Evolutionary conservation across 2,113 vertebrate genomes (phyloP).

Genomic region (Oxygymnocypris stewartii): DNA sequence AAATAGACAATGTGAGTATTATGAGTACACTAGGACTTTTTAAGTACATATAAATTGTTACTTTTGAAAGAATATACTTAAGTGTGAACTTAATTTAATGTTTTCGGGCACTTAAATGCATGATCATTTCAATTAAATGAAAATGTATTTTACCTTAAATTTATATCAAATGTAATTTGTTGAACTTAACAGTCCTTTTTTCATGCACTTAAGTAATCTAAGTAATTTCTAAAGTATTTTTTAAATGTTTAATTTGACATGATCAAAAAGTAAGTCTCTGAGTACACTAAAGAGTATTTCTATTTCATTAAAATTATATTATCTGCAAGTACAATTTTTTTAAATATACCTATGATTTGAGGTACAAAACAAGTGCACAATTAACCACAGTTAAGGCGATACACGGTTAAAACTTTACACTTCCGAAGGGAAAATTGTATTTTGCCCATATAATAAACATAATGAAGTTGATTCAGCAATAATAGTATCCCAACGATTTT

Average conservation of each 20-base stretch:
- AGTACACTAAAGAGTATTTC: background rate
- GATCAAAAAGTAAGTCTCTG: too few relatives aligned
- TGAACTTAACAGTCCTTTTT: too few relatives aligned
- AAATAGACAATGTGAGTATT: conserved; percentile 80
- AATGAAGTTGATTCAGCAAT: background rate
- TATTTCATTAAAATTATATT: background rate
- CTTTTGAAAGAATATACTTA: too few relatives aligned
- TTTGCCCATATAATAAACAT: background rate
- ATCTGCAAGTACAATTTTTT: background rate
- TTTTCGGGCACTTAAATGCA: too few relatives aligned
- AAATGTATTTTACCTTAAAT: background rate
- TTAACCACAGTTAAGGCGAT: background rate
- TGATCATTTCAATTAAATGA: background rate
- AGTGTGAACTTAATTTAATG: too few relatives aligned
- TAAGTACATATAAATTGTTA: background rate
- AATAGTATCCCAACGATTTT: background rate
- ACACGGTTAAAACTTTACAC: background rate
- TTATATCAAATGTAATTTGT: too few relatives aligned
- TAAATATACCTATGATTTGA: background rate
- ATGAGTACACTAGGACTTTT: background rate
- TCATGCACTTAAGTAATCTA: too few relatives aligned
- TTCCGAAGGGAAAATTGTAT: background rate
- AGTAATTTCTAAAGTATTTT: too few relatives aligned
- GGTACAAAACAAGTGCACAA: background rate
- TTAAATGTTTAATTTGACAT: too few relatives aligned